These are phyloP conservation scores for Enteromius argenteus DNA, from an alignment of 2,797 vertebrate genomes.

Conservation along the genomic window DNA sequence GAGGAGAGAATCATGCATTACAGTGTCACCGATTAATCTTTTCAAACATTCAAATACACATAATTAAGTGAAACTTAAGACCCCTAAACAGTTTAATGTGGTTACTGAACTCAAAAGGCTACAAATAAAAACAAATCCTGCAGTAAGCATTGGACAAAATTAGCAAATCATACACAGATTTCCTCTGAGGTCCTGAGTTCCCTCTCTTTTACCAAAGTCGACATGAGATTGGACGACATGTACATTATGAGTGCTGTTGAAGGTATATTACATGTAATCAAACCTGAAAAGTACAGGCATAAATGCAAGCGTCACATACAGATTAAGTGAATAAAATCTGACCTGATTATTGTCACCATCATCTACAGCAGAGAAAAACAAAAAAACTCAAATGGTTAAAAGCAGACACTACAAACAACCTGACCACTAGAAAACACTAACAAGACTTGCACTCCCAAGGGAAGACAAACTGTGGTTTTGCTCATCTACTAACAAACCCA, in stretches of 20 bases:
- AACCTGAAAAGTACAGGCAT: conserved; percentile 41
- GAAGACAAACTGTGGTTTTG: conserved; percentile 28
- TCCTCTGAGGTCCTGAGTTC: conserved; percentile 33
- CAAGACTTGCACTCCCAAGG: conserved; percentile 33
- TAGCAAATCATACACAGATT: conserved; percentile 29
- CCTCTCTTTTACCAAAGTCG: conserved; percentile 19
- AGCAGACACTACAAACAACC: neutral
- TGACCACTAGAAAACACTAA: conserved; percentile 1
- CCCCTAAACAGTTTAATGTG: neutral
- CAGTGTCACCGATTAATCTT: conserved; percentile 14
- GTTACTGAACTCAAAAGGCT: conserved; percentile 29
- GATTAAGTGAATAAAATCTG: conserved; percentile 7
- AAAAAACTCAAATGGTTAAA: neutral
- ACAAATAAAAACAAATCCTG: neutral
- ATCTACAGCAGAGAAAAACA: conserved; percentile 44
- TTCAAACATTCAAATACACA: conserved; percentile 43
- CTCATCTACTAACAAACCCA: conserved; percentile 8
- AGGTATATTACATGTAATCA: conserved; percentile 36
- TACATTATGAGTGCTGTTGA: conserved; percentile 1
- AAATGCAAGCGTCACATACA: conserved; percentile 22
- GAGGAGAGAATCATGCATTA: conserved; percentile 25
- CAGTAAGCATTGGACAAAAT: neutral
- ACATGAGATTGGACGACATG: conserved; percentile 17
- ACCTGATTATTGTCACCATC: conserved; percentile 35
- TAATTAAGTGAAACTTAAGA: conserved; percentile 36